Evolutionary conservation across 2,797 vertebrate species (phyloP), one percentile per base, ranked within the genome.

Genomic region (Tokudaia muenninki): DNA sequence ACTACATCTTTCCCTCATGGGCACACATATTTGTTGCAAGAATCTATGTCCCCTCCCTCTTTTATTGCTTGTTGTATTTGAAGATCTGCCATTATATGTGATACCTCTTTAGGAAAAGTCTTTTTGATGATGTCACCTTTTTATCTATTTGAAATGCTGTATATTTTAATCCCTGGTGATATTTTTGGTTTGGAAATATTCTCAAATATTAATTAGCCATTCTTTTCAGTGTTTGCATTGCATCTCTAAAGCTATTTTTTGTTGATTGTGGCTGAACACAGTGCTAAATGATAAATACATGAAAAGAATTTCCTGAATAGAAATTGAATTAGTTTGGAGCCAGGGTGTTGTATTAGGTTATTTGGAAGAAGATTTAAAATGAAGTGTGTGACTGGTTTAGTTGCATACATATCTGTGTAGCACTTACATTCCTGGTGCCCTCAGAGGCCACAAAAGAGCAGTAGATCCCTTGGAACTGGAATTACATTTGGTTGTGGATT

Each of bases 121-220:
- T 91, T 83, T 96, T 93, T 92, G 5, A 79, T 79, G 81, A 79
- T 87, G 52, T 87, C 3, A 72, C 44, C 14, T 6, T 57, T 13
- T 89, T 19, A 44, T 67, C 7, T 34, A 80, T 96, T 95, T 70
- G 67, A 83, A 95, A 90, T 92, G 13, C 72, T 47, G n/a, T 16
- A 81, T 87, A 94, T 78, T 61, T 47, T 63, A 90, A 90, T 90
- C 13, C 57, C 12, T 83, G 55, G 55, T 83, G 80, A 61, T 89
- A 74, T 65, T 77, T 14, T 84, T 93, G 63, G 9, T 77, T 96
- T 94, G 91, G 63, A 96, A 67, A 22, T 94, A 5, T 65, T 22
- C 34, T 87, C 81, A 47, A 50, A 29, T 87, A 90, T 29, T 92
- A 92, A 93, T 72, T 84, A 94, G 50, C 57, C 55, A 80, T 67